Evolutionary conservation across 2,888 invertebrate genomes (phyloP).

Genomic region (Acanthosepion lycidas): DNA sequence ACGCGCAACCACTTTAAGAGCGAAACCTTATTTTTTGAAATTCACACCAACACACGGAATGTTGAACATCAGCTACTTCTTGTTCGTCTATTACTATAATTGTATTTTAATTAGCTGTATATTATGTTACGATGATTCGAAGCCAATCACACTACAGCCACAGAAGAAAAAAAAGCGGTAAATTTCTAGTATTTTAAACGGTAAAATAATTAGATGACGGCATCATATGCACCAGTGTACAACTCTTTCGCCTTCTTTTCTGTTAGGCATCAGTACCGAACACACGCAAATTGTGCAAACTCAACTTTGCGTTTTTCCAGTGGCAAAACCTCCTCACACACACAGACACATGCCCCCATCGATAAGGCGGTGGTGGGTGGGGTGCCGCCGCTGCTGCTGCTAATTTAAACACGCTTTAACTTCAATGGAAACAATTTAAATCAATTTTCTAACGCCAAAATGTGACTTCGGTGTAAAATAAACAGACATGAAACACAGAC

Average conservation of each 20-base stretch:
- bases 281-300: not conserved
- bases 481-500: not conserved
- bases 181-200: not conserved
- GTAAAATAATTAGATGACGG: not conserved
- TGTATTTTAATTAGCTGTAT: not conserved
- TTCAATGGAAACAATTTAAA: slow-evolving; percentile 23
- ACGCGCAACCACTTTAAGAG: not conserved
- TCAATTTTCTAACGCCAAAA: slow-evolving; percentile 22
- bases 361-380: not conserved
- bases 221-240: not conserved
- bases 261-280: not conserved
- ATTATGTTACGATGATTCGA: not conserved
- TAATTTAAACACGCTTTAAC: slow-evolving; percentile 9
- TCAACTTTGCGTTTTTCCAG: not conserved
- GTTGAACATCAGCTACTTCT: not conserved
- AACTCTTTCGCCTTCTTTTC: not conserved
- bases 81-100: not conserved
- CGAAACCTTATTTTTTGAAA: not conserved
- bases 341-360: not conserved
- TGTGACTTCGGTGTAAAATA: not conserved
- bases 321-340: not conserved
- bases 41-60: not conserved
- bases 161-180: not conserved
- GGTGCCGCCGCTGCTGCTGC: not conserved
- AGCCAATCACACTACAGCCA: not conserved